Percentiles rank a stretch among this genome's conserved stretches.
Evolutionary conservation across 2,888 invertebrate genomes (phyloP).

Genomic region (Dusona sp.): DNA sequence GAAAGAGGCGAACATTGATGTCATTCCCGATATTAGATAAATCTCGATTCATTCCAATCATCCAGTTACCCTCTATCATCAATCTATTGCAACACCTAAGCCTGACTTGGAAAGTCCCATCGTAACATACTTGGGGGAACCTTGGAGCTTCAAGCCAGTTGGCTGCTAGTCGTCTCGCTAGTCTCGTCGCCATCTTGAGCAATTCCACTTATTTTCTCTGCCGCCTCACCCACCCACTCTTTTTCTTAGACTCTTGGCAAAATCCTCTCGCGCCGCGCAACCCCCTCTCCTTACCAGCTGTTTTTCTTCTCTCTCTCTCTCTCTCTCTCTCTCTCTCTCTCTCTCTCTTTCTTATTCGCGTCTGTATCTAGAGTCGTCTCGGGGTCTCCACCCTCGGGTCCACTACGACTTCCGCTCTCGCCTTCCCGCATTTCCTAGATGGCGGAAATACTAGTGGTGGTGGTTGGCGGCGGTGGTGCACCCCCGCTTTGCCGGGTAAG

Average conservation of each 20-base stretch:
- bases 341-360: constrained; percentile 59
- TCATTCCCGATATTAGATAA: background rate
- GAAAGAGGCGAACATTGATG: background rate
- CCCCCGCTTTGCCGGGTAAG: constrained; percentile 29
- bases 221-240: constrained; percentile 49
- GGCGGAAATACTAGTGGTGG: constrained; percentile 61
- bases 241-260: constrained; percentile 65
- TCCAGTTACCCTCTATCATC: constrained; percentile 17
- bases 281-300: constrained; percentile 30
- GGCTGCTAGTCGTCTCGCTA: constrained; percentile 30
- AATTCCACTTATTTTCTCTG: constrained; percentile 68
- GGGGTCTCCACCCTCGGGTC: constrained; percentile 63
- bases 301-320: constrained; percentile 54
- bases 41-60: background rate
- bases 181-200: constrained; percentile 67
- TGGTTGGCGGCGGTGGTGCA: constrained; percentile 29
- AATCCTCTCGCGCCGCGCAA: constrained; percentile 66
- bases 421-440: constrained; percentile 68
- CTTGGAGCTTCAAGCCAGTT: background rate
- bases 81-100: background rate
- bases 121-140: background rate
- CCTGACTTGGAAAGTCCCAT: background rate
- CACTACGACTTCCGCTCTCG: constrained; percentile 67
- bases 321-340: constrained; percentile 46
- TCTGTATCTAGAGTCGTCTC: constrained; percentile 58